These are phyloP conservation scores for Fragum whitleyi DNA, from an alignment of 2,888 invertebrate species.

Conservation along the genomic window DNA sequence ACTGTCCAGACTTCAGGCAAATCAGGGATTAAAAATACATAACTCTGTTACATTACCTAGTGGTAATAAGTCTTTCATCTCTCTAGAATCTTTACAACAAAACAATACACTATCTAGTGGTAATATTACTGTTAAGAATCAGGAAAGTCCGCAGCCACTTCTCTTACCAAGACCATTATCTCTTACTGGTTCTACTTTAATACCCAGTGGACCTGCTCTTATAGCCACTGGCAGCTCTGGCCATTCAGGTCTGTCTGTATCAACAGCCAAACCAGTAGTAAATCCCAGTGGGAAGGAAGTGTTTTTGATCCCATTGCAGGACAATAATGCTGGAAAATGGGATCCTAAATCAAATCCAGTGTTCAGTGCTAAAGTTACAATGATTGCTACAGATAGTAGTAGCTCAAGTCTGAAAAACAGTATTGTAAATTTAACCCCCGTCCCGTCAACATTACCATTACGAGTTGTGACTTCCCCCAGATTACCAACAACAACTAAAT, in stretches of 20 bases:
- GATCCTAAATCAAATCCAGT: constrained; percentile 29
- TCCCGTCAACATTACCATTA: neutral
- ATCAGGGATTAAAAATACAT: constrained; percentile 46
- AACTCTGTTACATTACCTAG: neutral
- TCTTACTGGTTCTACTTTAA: neutral
- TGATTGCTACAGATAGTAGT: constrained; percentile 16
- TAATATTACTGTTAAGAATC: constrained; percentile 14
- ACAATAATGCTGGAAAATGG: constrained; percentile 15
- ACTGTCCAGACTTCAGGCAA: constrained; percentile 44
- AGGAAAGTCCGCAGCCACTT: neutral
- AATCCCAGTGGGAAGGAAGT: constrained; percentile 18
- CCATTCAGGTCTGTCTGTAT: neutral
- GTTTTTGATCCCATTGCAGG: constrained; percentile 32
- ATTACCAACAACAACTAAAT: neutral
- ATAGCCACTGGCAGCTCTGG: neutral
- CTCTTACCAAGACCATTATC: neutral
- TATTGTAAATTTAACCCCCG: constrained; percentile 9
- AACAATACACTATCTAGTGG: neutral
- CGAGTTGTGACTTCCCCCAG: neutral
- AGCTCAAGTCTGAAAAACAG: neutral
- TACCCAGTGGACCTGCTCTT: neutral
- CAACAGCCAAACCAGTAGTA: neutral
- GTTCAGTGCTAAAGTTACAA: constrained; percentile 31
- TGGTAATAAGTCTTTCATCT: constrained; percentile 6
- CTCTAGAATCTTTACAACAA: neutral